phyloP scores from a whole-genome alignment of 2,797 vertebrate genomes.

The Trichosurus vulpecula region DNA sequence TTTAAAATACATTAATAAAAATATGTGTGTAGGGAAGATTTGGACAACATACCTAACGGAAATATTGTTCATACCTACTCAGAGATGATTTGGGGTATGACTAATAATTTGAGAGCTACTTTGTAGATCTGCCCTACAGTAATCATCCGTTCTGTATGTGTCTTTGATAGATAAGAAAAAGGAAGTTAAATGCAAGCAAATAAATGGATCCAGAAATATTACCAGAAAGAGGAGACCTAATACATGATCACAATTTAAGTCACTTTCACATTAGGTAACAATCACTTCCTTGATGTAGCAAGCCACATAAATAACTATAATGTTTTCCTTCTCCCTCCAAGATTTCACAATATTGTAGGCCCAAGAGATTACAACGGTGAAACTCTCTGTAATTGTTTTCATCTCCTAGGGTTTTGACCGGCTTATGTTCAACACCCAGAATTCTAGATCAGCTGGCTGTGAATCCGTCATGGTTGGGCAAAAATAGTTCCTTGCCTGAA shows the following conservation, averaged over 20 bases:
- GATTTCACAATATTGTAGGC: conserved; percentile 47
- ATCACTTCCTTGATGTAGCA: conserved; percentile 16
- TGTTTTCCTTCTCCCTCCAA: not conserved
- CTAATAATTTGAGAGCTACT: not conserved
- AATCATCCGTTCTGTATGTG: not conserved
- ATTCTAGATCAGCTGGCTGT: conserved; percentile 50
- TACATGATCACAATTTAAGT: conserved; percentile 38
- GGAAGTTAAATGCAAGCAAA: conserved; percentile 44
- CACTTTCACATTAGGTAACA: not conserved
- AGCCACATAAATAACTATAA: not conserved
- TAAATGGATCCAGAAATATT: conserved; percentile 36
- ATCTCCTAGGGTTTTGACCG: conserved; percentile 15
- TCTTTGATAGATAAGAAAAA: conserved; percentile 18
- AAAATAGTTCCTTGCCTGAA: conserved; percentile 34
- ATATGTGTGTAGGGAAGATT: not conserved
- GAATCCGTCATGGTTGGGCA: conserved; percentile 41
- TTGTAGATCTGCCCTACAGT: conserved; percentile 15
- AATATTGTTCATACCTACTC: not conserved
- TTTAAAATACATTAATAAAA: no score
- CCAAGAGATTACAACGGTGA: not conserved
- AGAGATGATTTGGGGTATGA: not conserved
- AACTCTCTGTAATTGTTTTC: conserved; percentile 61
- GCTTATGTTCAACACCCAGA: conserved; percentile 47
- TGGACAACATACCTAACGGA: conserved; percentile 47
- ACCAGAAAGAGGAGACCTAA: not conserved